Evolutionary conservation across 2,888 invertebrate genomes (phyloP).

Genomic region (Phasia obesa): DNA sequence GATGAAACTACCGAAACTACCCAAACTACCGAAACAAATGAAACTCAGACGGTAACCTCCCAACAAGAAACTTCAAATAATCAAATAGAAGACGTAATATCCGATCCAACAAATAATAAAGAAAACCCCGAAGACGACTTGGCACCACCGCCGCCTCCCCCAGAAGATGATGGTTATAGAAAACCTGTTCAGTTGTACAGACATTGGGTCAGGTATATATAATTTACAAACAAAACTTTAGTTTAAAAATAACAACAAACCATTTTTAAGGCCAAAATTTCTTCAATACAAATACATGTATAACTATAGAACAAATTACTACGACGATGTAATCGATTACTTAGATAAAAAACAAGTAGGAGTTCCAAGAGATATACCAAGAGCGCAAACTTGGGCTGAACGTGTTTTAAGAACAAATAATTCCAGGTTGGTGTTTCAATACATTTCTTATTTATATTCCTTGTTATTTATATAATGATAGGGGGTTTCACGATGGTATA

Average conservation of each 20-base stretch:
- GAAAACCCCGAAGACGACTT: conserved; percentile 83
- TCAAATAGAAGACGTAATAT: conserved; percentile 77
- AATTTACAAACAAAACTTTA: background rate
- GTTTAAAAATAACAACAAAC: conserved; percentile 48
- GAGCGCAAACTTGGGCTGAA: conserved; percentile 93
- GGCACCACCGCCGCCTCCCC: conserved; percentile 82
- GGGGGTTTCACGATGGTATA: too few species aligned
- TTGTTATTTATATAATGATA: too few species aligned
- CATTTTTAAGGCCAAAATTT: conserved; percentile 87
- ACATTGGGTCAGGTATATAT: conserved; percentile 90
- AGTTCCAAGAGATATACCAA: conserved; percentile 86
- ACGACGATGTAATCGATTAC: conserved; percentile 92
- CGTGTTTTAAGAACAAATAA: conserved; percentile 88
- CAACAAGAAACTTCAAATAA: conserved; percentile 74
- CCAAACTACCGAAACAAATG: conserved; percentile 68
- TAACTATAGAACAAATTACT: conserved; percentile 93
- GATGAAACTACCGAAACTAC: conserved; percentile 81
- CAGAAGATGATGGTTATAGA: conserved; percentile 85
- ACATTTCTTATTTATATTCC: too few species aligned
- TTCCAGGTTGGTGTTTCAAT: conserved; percentile 76
- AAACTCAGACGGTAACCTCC: conserved; percentile 60
- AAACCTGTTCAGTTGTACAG: conserved; percentile 88
- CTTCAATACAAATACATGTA: conserved; percentile 92
- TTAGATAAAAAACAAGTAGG: conserved; percentile 90
- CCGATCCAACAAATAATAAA: conserved; percentile 76